Evolutionary conservation across 2,888 invertebrate genomes (phyloP).

Genomic region (Galerucella calmariensis): DNA sequence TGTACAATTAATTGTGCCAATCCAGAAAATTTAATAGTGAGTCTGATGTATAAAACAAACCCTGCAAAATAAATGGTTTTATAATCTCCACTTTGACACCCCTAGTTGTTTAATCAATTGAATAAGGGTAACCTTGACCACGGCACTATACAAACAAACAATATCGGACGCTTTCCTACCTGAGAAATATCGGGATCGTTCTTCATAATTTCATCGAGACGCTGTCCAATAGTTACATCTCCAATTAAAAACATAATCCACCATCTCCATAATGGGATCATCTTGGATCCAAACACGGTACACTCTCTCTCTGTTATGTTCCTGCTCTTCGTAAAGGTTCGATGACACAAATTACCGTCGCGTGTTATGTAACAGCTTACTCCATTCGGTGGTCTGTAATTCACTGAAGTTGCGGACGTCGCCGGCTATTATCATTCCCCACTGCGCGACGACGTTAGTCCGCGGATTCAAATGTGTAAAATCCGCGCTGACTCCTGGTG

Average conservation of each 20-base stretch:
- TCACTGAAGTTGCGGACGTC: conserved; percentile 39
- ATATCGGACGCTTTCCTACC: conserved; percentile 64
- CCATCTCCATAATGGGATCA: conserved; percentile 13
- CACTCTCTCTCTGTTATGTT: conserved; percentile 12
- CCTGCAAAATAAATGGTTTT: too few relatives aligned
- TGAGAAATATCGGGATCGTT: conserved; percentile 76
- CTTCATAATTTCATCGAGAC: conserved; percentile 73
- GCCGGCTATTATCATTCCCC: conserved; percentile 30
- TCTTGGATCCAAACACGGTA: not conserved
- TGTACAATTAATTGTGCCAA: too few relatives aligned
- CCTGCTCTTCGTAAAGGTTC: conserved; percentile 38
- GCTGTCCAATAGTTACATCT: conserved; percentile 42
- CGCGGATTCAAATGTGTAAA: conserved; percentile 9
- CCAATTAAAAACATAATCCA: conserved; percentile 28
- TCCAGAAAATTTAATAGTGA: too few relatives aligned
- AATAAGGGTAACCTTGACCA: conserved; percentile 35
- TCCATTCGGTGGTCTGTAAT: conserved; percentile 34
- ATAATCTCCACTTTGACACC: not conserved
- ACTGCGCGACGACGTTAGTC: conserved; percentile 24
- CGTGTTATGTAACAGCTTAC: conserved; percentile 4
- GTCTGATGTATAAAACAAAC: too few relatives aligned
- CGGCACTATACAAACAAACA: conserved; percentile 29
- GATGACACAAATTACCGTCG: conserved; percentile 32
- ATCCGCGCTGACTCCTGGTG: conserved; percentile 17
- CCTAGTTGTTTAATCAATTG: not conserved